Base-by-base conservation (phyloP, 2,113 vertebrate species). In the Atlantisia rogersi region DNA sequence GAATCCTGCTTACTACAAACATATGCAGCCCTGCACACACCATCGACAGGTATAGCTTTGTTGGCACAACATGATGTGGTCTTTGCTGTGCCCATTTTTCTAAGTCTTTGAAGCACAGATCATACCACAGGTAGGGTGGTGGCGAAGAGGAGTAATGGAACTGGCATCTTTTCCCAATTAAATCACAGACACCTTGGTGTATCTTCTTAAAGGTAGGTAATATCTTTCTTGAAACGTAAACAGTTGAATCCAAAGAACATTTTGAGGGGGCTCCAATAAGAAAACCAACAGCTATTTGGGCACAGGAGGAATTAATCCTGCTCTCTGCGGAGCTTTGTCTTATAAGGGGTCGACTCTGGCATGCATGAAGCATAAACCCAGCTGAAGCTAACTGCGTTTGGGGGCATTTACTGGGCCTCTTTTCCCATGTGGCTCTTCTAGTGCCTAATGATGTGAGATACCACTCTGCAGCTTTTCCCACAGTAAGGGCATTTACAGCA, bases 381-480 rank as follows among this genome's bases (percentile, higher is more conserved):
- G 76, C 69, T 84, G 77, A 93, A 86, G 69, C 29, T 77, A 37
- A 44, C n/a, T 48, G 20, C 62, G n/a, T 92, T 92, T 56, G 76
- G 68, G 68, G 92, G 88, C 73, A 86, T 88, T 94, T 82, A 32
- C 11, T 78, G 83, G 64, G 64, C 13, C 46, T 53, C 39, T 88
- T 82, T 92, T 91, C 88, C 83, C 94, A 82, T 53, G 53, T 32
- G 80, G 46, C 42, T 78, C 22, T 67, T 94, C 60, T 35, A 42
- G 60, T 52, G 83, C 77, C 83, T 92, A 56, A 71, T 56, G 80
- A 63, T 92, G 92, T 90, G 86, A 91, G 83, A 95, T 86, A 92
- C 77, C 52, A 46, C 42, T 96, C 73, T 19, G 53, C 83, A 95
- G 89, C 69, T 79, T 92, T 96, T 95, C 96, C 92, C 94, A 94